Evolutionary conservation across 2,113 vertebrate species (phyloP).

Genomic region (Edolisoma coerulescens): DNA sequence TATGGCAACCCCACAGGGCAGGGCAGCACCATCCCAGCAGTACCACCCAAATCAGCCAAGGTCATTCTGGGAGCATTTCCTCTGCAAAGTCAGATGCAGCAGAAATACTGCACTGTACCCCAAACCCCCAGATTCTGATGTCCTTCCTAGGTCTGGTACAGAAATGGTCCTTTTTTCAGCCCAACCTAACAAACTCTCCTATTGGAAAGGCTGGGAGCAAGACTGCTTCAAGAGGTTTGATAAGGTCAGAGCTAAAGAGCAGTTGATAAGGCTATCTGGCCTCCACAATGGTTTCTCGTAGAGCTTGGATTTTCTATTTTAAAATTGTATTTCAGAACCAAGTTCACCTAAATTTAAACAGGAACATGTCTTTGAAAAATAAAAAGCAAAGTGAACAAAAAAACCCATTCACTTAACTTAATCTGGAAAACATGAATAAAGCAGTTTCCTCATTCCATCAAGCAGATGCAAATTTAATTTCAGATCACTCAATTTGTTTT

Average conservation of each 20-base stretch:
- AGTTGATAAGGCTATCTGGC: background rate
- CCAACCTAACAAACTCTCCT: background rate
- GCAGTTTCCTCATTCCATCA: background rate
- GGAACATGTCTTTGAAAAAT: background rate
- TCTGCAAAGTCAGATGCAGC: background rate
- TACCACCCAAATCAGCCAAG: background rate
- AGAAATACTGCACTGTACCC: background rate
- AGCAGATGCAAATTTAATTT: constrained; percentile 17
- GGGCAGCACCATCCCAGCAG: background rate
- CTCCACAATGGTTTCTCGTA: background rate
- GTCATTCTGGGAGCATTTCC: background rate
- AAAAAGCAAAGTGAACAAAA: constrained; percentile 6
- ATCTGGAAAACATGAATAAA: constrained; percentile 6
- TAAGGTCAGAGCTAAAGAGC: background rate
- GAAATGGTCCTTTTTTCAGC: background rate
- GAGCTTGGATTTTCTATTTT: background rate
- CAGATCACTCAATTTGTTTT: background rate
- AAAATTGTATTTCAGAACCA: background rate
- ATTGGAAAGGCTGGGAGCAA: background rate
- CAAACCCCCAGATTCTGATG: background rate
- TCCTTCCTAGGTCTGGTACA: background rate
- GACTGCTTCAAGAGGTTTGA: background rate
- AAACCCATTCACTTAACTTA: background rate
- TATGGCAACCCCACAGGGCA: background rate
- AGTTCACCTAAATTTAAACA: background rate